Conservation (phyloP, 2,888 invertebrate genomes). For the Hermaeophaga mercurialis region DNA sequence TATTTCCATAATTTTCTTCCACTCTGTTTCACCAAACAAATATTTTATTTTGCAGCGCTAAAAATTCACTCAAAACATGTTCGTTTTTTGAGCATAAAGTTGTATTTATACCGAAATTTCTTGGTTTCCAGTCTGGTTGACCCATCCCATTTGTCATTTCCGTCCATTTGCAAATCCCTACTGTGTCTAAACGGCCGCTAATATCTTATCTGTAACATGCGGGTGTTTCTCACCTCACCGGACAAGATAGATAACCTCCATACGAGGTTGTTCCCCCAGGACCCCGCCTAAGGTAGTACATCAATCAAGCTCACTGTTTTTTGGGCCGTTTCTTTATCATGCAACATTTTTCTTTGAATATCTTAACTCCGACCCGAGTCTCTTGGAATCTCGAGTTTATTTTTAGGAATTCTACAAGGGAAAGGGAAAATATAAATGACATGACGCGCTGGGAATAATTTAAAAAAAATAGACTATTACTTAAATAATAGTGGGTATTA, state of each 20-base stretch:
- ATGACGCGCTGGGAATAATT: too few species aligned
- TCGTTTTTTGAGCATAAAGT: too few species aligned
- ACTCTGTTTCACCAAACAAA: too few species aligned
- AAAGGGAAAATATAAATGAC: too few species aligned
- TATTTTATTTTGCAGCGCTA: too few species aligned
- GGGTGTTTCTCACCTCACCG: conserved; percentile 22
- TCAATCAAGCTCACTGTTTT: conserved; percentile 23
- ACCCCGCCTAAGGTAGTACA: conserved; percentile 14
- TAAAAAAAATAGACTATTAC: too few species aligned
- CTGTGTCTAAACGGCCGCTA: conserved; percentile 19
- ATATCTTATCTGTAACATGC: conserved; percentile 24
- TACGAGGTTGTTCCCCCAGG: conserved; percentile 17
- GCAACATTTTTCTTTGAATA: conserved; percentile 27
- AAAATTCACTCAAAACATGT: too few species aligned
- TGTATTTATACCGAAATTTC: too few species aligned
- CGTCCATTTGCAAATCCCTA: conserved; percentile 23
- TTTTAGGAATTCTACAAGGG: background rate
- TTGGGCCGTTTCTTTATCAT: conserved; percentile 24
- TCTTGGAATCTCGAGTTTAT: background rate
- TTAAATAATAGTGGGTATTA: too few species aligned
- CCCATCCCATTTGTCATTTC: conserved; percentile 22
- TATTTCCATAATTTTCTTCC: too few species aligned
- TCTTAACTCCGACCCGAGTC: conserved; percentile 13
- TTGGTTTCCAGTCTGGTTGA: too few species aligned
- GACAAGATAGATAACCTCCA: conserved; percentile 20